Percentiles rank a stretch among this genome's conserved stretches.
Evolutionary conservation across 2,113 vertebrate genomes (phyloP).

Genomic region (Pseudorasbora parva): DNA sequence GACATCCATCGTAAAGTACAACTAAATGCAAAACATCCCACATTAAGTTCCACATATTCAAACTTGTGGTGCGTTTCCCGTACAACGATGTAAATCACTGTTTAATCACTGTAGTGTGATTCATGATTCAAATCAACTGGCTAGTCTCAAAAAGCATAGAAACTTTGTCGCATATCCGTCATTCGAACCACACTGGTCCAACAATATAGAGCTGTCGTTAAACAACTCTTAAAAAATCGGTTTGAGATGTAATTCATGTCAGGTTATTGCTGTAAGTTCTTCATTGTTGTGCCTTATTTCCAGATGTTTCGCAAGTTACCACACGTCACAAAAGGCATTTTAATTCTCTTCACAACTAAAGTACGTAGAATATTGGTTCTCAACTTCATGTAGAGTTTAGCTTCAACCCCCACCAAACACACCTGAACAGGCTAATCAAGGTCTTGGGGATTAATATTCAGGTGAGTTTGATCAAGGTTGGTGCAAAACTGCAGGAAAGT

Average conservation of each 20-base stretch:
- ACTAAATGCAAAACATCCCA: constrained; percentile 13
- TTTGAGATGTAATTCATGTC: background rate
- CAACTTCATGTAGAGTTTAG: no score
- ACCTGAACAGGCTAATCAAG: no score
- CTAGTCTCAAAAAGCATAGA: background rate
- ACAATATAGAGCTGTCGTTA: background rate
- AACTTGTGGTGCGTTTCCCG: background rate
- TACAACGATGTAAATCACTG: background rate
- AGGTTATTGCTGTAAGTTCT: background rate
- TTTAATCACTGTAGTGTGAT: background rate
- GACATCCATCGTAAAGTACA: background rate
- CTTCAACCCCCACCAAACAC: no score
- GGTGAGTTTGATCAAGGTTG: no score
- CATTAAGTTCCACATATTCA: background rate
- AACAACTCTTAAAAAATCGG: background rate
- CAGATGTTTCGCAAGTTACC: background rate
- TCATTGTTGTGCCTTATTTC: background rate
- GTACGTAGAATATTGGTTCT: no score
- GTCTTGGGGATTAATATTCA: no score
- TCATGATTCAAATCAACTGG: background rate
- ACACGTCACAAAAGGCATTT: background rate
- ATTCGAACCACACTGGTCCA: background rate
- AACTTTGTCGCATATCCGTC: background rate
- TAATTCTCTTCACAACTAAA: background rate
- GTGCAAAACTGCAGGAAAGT: no score